Evolutionary conservation across 2,797 vertebrate genomes (phyloP).

Genomic region (Potorous gilbertii): DNA sequence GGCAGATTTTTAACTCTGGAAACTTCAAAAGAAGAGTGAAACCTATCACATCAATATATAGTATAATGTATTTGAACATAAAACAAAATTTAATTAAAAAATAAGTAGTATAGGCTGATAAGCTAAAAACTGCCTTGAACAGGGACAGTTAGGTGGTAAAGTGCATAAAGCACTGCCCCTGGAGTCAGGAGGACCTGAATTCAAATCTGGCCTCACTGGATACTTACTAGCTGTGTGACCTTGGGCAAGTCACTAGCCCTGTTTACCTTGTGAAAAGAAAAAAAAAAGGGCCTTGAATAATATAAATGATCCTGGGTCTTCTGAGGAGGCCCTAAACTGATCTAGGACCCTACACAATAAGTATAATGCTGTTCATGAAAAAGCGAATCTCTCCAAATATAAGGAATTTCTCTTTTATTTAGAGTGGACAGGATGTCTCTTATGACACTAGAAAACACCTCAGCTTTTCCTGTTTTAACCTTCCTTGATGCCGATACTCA

Average conservation of each 20-base stretch:
- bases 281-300: neutral
- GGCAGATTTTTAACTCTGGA: neutral
- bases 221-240: no score
- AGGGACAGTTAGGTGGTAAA: no score
- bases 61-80: neutral
- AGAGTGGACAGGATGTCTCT: neutral
- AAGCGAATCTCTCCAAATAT: neutral
- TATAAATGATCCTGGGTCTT: neutral
- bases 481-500: neutral
- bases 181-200: no score
- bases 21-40: neutral
- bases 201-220: no score
- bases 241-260: no score
- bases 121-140: neutral
- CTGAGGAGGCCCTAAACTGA: neutral
- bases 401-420: neutral
- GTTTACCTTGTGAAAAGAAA: no score
- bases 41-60: neutral
- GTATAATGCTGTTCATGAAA: neutral
- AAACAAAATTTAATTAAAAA: neutral
- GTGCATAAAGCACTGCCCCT: no score
- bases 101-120: neutral
- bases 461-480: neutral
- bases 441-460: neutral
- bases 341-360: neutral